Evolutionary conservation across 2,113 vertebrate species (phyloP), one percentile per base, ranked within the genome.

Genomic region (Cottus gobio): DNA sequence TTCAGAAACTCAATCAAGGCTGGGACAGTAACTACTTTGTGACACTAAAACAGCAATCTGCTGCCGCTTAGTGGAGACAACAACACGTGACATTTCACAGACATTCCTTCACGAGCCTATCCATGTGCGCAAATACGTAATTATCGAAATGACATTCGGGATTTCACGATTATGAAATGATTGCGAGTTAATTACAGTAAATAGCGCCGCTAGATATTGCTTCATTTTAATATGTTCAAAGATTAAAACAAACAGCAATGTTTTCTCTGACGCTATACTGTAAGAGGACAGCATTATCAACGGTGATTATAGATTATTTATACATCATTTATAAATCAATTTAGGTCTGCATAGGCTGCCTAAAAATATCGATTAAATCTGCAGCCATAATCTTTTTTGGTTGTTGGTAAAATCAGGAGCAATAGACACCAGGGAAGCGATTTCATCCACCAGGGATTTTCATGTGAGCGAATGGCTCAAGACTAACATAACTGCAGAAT

Each of bases 31-130:
- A 22, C 24, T 37, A 12, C 28, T 76, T 37, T 56, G 34, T 12
- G 3, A 44, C 31, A 50, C 22, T 12, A 13, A 8, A 34, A 48
- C 6, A 54, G 34, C 15, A 13, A 71, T 86, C 46, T 89, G 75
- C 85, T 89, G 85, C 88, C 87, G 5, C 42, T 81, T 82, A 73
- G 79, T 86, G 90, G 85, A 73, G 24, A 64, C 5, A 46, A 22
- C 16, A 52, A 3, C 1, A 30, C 24, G 7, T 28, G 10, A 44
- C 48, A 77, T 26, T 2, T 34, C 20, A 75, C 16, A 37, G 4
- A 64, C 36, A 44, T 82, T 68, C 28, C 26, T 46, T 42, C 75
- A 87, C 80, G 72, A 72, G 64, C 11, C 64, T 34, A 4, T 80
- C 36, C 70, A 87, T 85, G 74, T 76, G 82, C 71, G 39, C 30